Percentiles rank a stretch among this genome's conserved stretches.
These are phyloP conservation scores for Varanus salvator DNA, from an alignment of 2,113 vertebrate genomes.

Conservation along the genomic window DNA sequence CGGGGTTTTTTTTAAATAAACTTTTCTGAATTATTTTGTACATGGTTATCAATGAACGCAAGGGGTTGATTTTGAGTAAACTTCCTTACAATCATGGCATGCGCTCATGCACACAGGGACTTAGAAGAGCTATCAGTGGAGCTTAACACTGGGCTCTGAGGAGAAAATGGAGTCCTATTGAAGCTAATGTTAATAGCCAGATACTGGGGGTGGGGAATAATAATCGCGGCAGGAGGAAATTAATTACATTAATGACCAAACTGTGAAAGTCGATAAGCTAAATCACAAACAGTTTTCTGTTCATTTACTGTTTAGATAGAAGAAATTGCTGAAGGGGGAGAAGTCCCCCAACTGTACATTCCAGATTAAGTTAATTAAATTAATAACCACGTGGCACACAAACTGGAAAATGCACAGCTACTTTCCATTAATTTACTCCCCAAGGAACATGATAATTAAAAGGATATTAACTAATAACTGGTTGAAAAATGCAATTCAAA, in stretches of 20 bases:
- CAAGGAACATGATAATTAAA: neutral
- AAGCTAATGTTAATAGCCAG: neutral
- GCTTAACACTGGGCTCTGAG: neutral
- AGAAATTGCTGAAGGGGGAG: neutral
- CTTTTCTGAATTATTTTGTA: neutral
- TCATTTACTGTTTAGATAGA: neutral
- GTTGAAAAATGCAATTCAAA: neutral
- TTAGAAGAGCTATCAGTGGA: neutral
- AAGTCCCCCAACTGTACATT: neutral
- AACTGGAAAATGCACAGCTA: neutral
- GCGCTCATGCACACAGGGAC: too few relatives aligned
- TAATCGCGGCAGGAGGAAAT: neutral
- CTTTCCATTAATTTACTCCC: neutral
- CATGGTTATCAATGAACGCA: neutral
- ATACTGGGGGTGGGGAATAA: neutral
- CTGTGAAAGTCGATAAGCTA: neutral
- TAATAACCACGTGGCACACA: neutral
- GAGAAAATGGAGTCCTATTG: neutral
- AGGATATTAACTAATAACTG: neutral
- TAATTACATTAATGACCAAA: slow-evolving; percentile 8
- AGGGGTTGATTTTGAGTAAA: neutral
- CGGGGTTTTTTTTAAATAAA: neutral
- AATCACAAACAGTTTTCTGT: neutral
- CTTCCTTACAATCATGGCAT: too few relatives aligned
- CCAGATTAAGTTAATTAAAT: slow-evolving; percentile 12